Evolutionary conservation across 2,113 vertebrate genomes (phyloP).

Genomic region (Indri indri): DNA sequence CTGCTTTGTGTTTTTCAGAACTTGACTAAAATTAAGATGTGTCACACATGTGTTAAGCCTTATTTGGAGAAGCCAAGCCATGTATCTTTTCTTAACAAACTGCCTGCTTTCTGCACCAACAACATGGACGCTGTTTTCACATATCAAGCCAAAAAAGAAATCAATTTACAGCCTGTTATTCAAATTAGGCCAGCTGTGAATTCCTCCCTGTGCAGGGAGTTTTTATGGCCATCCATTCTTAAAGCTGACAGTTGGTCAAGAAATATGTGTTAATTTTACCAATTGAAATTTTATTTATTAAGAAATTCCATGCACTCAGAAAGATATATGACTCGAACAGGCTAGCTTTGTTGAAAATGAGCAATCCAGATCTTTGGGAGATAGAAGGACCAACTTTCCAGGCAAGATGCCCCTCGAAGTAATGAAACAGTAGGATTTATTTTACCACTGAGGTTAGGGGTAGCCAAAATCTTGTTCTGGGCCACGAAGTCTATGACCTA

Average conservation of each 20-base stretch:
- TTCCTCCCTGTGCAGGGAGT: constrained; percentile 41
- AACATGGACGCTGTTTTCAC: constrained; percentile 50
- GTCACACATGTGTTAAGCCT: constrained; percentile 30
- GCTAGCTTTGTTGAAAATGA: constrained; percentile 35
- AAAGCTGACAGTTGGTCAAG: constrained; percentile 60
- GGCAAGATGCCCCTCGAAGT: constrained; percentile 1
- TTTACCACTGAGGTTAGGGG: constrained; percentile 22
- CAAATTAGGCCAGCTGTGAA: constrained; percentile 65
- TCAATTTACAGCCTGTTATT: constrained; percentile 68
- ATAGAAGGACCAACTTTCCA: constrained; percentile 11
- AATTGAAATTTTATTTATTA: constrained; percentile 67
- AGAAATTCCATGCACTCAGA: constrained; percentile 18
- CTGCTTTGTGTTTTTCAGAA: constrained; percentile 45
- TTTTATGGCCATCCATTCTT: constrained; percentile 59
- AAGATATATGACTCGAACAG: constrained; percentile 1
- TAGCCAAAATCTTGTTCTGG: constrained; percentile 16
- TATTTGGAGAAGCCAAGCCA: constrained; percentile 39
- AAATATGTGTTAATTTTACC: constrained; percentile 69
- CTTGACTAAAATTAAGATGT: constrained; percentile 1
- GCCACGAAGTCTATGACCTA: not conserved
- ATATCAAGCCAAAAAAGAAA: constrained; percentile 57
- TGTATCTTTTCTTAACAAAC: constrained; percentile 59
- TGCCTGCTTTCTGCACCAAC: constrained; percentile 7
- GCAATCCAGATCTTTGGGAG: constrained; percentile 3
- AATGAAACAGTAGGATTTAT: constrained; percentile 48